Conservation (phyloP, 2,888 invertebrate species). For the Masnerella sp. region DNA sequence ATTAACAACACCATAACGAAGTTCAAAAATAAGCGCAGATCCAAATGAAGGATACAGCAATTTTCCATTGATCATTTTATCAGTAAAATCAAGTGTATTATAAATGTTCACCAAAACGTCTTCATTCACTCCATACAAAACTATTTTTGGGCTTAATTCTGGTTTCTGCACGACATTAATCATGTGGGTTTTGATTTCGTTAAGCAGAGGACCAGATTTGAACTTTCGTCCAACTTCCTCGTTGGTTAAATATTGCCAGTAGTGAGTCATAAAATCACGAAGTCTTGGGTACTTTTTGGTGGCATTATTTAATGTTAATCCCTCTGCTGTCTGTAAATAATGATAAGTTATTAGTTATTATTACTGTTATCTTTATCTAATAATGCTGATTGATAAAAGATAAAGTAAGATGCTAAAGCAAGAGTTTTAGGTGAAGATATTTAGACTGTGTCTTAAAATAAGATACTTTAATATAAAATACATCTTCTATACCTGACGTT, state of each 20-base stretch:
- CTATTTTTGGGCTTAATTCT: background rate
- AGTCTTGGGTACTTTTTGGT: background rate
- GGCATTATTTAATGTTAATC: background rate
- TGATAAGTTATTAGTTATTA: too few relatives aligned
- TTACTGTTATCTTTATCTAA: too few relatives aligned
- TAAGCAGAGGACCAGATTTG: conserved; percentile 5
- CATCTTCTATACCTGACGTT: conserved; percentile 1
- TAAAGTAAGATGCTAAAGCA: too few relatives aligned
- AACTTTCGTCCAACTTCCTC: background rate
- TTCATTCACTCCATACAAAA: conserved; percentile 11
- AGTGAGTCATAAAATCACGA: background rate
- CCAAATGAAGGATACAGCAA: background rate
- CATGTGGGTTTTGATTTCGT: background rate
- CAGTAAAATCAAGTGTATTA: background rate
- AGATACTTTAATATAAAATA: too few relatives aligned
- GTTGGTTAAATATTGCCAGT: background rate
- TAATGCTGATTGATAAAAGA: too few relatives aligned
- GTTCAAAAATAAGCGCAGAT: background rate
- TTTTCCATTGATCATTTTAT: background rate
- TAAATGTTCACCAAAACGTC: background rate
- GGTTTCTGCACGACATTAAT: background rate
- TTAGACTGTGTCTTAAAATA: too few relatives aligned
- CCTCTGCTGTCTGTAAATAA: conserved; percentile 13
- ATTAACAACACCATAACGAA: too few relatives aligned
- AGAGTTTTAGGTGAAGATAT: too few relatives aligned